Evolutionary conservation across 92 coral and sea anemone species (phyloP).

Genomic region (Chrysogorgia sp.): DNA sequence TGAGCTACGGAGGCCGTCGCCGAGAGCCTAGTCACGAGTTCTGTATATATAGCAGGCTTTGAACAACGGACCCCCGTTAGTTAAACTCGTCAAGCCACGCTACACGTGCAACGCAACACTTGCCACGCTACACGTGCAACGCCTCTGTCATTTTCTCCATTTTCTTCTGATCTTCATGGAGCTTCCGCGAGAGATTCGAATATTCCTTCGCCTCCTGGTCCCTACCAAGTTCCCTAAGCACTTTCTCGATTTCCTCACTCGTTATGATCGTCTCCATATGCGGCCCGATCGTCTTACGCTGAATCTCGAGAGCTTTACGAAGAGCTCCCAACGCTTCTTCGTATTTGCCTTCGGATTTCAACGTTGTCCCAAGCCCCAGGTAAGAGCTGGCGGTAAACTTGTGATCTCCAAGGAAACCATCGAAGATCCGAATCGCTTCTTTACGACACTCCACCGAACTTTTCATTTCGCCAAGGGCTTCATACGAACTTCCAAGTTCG

Average conservation of each 20-base stretch:
- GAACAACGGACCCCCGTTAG: too few relatives aligned
- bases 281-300: conserved; percentile 80
- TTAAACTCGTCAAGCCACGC: too few relatives aligned
- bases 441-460: conserved; percentile 69
- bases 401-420: conserved; percentile 82
- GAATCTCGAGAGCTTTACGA: conserved; percentile 76
- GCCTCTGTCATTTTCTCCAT: conserved; percentile 26
- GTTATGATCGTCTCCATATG: conserved; percentile 74
- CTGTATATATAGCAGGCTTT: too few relatives aligned
- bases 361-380: conserved; percentile 82
- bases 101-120: too few relatives aligned
- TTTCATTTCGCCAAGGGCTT: conserved; percentile 69
- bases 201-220: conserved; percentile 68
- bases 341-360: conserved; percentile 46
- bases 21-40: too few relatives aligned
- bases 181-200: not conserved
- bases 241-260: conserved; percentile 66
- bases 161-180: conserved; percentile 30
- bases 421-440: conserved; percentile 82
- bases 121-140: not conserved
- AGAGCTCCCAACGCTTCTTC: conserved; percentile 80
- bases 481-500: conserved; percentile 86
- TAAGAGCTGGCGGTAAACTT: conserved; percentile 93
- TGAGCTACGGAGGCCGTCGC: too few relatives aligned
- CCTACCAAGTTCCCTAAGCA: conserved; percentile 71